These are phyloP conservation scores for Macropus fuliginosus DNA, from an alignment of 2,797 vertebrate genomes.

Conservation along the genomic window DNA sequence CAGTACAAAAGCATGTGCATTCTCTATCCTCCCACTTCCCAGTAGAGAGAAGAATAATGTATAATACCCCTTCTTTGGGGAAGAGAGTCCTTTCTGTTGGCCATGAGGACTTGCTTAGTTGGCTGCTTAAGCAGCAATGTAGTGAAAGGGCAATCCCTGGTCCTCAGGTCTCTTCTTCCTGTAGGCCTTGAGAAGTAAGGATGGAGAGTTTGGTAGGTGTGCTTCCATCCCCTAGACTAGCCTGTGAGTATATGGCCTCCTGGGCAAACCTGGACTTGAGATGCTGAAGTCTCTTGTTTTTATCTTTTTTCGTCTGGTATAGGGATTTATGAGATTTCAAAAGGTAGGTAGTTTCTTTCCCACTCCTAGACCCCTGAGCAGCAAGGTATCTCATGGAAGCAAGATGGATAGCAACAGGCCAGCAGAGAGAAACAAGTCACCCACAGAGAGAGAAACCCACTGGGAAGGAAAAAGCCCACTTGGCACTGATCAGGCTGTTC, in stretches of 20 bases:
- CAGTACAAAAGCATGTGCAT: background rate
- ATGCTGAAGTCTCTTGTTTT: background rate
- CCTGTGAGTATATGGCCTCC: background rate
- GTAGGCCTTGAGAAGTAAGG: background rate
- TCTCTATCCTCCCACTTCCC: background rate
- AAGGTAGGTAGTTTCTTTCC: background rate
- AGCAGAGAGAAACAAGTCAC: background rate
- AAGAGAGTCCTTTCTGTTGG: background rate
- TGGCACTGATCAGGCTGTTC: background rate
- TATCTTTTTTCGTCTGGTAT: background rate
- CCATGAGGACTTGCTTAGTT: background rate
- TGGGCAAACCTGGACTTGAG: background rate
- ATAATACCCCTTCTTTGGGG: background rate
- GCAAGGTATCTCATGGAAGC: background rate
- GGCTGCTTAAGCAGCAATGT: background rate
- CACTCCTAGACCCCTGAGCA: background rate
- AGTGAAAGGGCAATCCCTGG: background rate
- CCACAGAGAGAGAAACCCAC: background rate
- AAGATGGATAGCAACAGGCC: background rate
- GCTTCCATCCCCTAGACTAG: background rate
- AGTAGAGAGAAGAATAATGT: background rate
- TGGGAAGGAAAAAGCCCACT: background rate
- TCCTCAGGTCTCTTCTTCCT: background rate
- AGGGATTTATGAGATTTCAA: background rate
- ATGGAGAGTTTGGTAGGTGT: background rate